Conservation (phyloP, 2,888 invertebrate species). For the Antheraea assamensis region DNA sequence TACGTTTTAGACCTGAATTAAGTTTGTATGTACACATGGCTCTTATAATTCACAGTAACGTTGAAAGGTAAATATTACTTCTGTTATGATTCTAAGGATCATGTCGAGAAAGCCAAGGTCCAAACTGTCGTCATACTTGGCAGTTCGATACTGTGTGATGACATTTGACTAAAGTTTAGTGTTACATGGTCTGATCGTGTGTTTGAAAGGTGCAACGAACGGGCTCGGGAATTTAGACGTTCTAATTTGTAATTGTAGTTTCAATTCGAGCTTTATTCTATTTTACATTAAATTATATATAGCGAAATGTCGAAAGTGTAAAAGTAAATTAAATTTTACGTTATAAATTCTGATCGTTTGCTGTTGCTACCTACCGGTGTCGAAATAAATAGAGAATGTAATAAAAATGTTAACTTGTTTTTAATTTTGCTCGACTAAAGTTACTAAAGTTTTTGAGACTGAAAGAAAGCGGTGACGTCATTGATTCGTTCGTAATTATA, state of each 20-base stretch:
- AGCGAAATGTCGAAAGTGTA: background rate
- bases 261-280: background rate
- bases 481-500: too few species aligned
- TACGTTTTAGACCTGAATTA: background rate
- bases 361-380: too few species aligned
- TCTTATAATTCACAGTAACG: background rate
- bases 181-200: slow-evolving; percentile 34
- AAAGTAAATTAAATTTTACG: background rate
- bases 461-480: too few species aligned
- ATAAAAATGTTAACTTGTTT: too few species aligned
- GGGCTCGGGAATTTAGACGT: background rate
- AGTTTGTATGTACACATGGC: background rate
- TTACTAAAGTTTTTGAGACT: too few species aligned
- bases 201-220: slow-evolving; percentile 29
- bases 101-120: slow-evolving; percentile 23
- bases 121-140: slow-evolving; percentile 26
- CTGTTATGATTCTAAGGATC: slow-evolving; percentile 2
- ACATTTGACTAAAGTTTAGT: slow-evolving; percentile 37
- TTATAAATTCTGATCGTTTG: too few species aligned
- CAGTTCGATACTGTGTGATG: slow-evolving; percentile 29
- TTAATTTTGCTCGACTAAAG: too few species aligned
- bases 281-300: background rate
- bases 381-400: too few species aligned
- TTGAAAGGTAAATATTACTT: background rate
- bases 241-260: background rate